These are phyloP conservation scores for Mirza zaza DNA, from an alignment of 2,113 vertebrate species.

Conservation along the genomic window DNA sequence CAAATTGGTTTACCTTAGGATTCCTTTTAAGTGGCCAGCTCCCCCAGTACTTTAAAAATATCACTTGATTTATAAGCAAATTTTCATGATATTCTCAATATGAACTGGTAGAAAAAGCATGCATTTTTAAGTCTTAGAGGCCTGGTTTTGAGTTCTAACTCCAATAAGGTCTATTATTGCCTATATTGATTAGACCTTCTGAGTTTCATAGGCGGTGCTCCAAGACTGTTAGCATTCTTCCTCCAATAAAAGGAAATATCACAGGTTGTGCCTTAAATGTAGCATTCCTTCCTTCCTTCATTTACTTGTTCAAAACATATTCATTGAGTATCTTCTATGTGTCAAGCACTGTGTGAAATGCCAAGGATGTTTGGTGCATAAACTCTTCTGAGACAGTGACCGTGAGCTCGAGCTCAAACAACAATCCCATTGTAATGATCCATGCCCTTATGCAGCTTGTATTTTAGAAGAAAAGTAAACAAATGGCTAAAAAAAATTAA, in stretches of 20 bases:
- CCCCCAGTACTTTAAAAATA: conserved; percentile 5
- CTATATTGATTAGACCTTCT: not conserved
- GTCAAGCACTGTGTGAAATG: not conserved
- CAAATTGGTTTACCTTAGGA: conserved; percentile 21
- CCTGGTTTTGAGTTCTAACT: not conserved
- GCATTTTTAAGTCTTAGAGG: not conserved
- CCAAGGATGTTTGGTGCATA: not conserved
- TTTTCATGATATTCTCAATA: not conserved
- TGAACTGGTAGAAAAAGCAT: not conserved
- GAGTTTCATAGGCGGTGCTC: not conserved
- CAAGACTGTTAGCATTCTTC: not conserved
- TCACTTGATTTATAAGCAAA: conserved; percentile 44
- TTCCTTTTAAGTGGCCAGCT: conserved; percentile 27
- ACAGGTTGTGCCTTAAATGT: not conserved
- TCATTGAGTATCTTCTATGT: not conserved
- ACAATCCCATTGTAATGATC: not conserved
- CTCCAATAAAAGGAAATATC: not conserved
- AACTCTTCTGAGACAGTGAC: not conserved
- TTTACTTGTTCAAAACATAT: not conserved
- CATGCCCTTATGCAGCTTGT: not conserved
- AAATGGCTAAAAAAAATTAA: not conserved
- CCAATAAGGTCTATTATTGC: not conserved
- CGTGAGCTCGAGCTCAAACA: not conserved
- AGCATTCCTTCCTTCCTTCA: not conserved
- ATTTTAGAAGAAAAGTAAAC: not conserved